Evolutionary conservation across 2,888 invertebrate species (phyloP), one percentile per base, ranked within the genome.

Genomic region (Strigamia transsilvanica): DNA sequence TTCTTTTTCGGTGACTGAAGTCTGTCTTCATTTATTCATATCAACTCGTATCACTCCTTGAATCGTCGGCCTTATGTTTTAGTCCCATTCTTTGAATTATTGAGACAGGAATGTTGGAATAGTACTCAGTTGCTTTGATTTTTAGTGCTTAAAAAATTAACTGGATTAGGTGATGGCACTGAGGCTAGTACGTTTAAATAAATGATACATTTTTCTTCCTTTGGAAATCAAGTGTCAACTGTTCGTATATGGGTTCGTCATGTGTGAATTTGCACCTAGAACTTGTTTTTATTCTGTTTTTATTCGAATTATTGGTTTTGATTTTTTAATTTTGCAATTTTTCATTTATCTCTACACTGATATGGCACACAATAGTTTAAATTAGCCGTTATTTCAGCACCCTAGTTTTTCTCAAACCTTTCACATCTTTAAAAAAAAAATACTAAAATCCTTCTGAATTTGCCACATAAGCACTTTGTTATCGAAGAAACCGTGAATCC

Each of bases 11-110:
- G 12, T 61, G 0, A n/a, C 21, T 10, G 38, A 38, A 38, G 38
- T 61, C n/a, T 61, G 1, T 61, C 21, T 61, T 73, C 73, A 73
- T 32, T 32, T 32, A 73, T 73, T 73, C 73, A 73, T 73, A 73
- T 15, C 73, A 4, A 32, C 73, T 2, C 73, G 32, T 27, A 73
- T 73, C 23, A 9, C 66, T 21, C 2, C 15, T 3, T 73, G 32
- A 10, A 15, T 73, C 73, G 2, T 12, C 10, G 73, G 15, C 1
- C 18, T 18, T 15, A 15, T 73, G 32, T 73, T 73, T 66, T 73
- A 27, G 23, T 32, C 32, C 15, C 27, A 32, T 32, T 73, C 32
- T n/a, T 27, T 73, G n/a, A 73, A 73, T 73, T 73, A 73, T 73
- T 73, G 73, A 73, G 13, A 7, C 27, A 15, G 32, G 32, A 73